phyloP scores from a whole-genome alignment of 2,888 invertebrate genomes.

The Tinea semifulvella region DNA sequence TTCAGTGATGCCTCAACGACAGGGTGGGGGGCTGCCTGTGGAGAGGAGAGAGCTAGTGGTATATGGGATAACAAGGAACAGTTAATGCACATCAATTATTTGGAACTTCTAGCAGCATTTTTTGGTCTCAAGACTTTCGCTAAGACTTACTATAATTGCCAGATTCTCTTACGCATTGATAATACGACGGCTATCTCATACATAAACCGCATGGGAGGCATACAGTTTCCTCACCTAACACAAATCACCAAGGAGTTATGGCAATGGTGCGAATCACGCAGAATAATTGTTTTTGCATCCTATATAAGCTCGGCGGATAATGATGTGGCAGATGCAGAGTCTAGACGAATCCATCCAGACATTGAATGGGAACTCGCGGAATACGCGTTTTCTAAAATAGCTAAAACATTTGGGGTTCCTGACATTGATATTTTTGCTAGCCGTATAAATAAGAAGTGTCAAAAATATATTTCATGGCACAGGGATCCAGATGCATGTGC shows the following conservation, averaged over 20 bases:
- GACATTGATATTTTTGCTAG: slow-evolving; percentile 23
- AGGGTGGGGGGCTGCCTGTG: slow-evolving; percentile 19
- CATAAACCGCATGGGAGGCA: slow-evolving; percentile 19
- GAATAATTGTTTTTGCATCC: slow-evolving; percentile 20
- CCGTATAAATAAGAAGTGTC: slow-evolving; percentile 22
- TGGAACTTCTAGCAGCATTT: slow-evolving; percentile 18
- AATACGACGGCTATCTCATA: slow-evolving; percentile 20
- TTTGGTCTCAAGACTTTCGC: slow-evolving; percentile 17
- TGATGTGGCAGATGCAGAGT: slow-evolving; percentile 21
- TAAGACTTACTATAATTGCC: slow-evolving; percentile 13
- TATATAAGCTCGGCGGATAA: slow-evolving; percentile 21
- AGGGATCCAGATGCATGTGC: slow-evolving; percentile 13
- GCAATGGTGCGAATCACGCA: slow-evolving; percentile 21
- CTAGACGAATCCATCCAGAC: slow-evolving; percentile 16
- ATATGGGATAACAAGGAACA: slow-evolving; percentile 17
- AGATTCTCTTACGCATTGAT: slow-evolving; percentile 19
- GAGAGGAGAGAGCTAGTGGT: slow-evolving; percentile 16
- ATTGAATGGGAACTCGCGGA: slow-evolving; percentile 19
- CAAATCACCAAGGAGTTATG: slow-evolving; percentile 19
- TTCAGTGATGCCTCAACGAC: slow-evolving; percentile 19
- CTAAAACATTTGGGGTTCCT: slow-evolving; percentile 18
- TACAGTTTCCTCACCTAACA: slow-evolving; percentile 20
- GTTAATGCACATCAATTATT: slow-evolving; percentile 18
- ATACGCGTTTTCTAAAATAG: slow-evolving; percentile 14
- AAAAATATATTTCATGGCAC: slow-evolving; percentile 13